Percentiles rank a stretch among this genome's conserved stretches.
Evolutionary conservation across 2,888 invertebrate genomes (phyloP).

Genomic region (Limnephilus marmoratus): DNA sequence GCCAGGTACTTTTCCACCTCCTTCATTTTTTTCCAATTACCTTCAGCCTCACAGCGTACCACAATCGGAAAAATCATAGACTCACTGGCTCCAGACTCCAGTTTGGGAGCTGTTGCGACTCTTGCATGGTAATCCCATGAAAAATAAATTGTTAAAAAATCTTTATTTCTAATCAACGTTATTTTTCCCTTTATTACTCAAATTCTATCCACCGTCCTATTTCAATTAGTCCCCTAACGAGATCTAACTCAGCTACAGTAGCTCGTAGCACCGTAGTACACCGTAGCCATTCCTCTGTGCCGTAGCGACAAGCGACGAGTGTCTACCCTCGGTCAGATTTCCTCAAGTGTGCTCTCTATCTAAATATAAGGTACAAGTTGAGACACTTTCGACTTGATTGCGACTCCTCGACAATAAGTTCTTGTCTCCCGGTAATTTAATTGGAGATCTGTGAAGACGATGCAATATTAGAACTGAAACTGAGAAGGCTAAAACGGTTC

Average conservation of each 20-base stretch:
- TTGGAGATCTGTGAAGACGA: not conserved
- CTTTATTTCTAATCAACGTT: not conserved
- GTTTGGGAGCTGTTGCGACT: no score
- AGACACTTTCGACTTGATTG: not conserved
- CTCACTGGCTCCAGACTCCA: no score
- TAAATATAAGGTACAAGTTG: not conserved
- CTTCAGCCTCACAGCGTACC: no score
- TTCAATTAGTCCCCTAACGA: not conserved
- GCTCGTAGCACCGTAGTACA: not conserved
- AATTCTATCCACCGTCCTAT: no score
- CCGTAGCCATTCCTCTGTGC: not conserved
- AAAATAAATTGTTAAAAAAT: no score
- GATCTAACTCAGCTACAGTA: not conserved
- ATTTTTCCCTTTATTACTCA: no score
- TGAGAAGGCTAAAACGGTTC: not conserved
- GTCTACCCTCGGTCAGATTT: not conserved
- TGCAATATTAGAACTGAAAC: not conserved
- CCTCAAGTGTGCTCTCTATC: not conserved
- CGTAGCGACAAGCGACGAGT: not conserved
- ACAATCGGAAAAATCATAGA: no score
- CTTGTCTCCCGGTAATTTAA: not conserved
- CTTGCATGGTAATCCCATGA: no score
- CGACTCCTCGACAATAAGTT: not conserved
- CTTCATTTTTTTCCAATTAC: no score
- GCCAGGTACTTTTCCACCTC: no score